Base-by-base conservation (phyloP, 2,888 invertebrate genomes). In the Theretra japonica region DNA sequence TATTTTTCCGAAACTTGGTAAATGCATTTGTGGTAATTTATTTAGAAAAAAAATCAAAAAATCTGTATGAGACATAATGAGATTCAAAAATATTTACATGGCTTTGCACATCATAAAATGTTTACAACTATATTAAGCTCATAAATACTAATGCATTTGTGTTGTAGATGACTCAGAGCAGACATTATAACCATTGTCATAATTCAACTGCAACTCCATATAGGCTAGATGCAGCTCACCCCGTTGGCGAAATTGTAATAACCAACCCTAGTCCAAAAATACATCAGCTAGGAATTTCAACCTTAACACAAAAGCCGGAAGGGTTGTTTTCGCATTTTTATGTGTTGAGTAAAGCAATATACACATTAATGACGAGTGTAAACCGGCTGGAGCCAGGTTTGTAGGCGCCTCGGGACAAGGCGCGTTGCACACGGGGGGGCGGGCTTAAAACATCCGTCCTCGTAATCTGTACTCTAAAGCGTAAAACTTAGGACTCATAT, bases 321-420 rank as follows among this genome's bases (percentile, higher is more conserved):
- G 23, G 15, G 41, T 17, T 41, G n/a, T 41, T 48, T 48, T 65
- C 23, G 15, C 65, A 48, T 5, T 48, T 65, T 21, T 23, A 41
- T 4, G 15, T 17, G 23, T 21, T 11, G 15, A 41, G 41, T 62
- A 62, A 23, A 33, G 62, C 62, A 41, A 41, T 62, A 48, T 65
- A 48, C 23, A 25, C 65, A 62, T 62, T 65, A 48, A 48, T 65
- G 21, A 41, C 41, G 21, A 65, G 41, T 65, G 23, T 65, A 65
- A 65, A 15, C 65, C 65, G 23, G 65, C 65, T 65, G 65, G 41
- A 41, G 65, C 65, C 65, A 62, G 62, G 62, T 62, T 48, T 65
- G 48, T 65, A 65, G 65, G 48, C 65, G 65, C 65, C 65, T 11
- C 15, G 65, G 65, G 65, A 65, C 65, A 65, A 65, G 33, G 62